Percentiles rank a stretch among this genome's conserved stretches.
Evolutionary conservation across 2,888 invertebrate genomes (phyloP).

Genomic region (Cancer borealis): DNA sequence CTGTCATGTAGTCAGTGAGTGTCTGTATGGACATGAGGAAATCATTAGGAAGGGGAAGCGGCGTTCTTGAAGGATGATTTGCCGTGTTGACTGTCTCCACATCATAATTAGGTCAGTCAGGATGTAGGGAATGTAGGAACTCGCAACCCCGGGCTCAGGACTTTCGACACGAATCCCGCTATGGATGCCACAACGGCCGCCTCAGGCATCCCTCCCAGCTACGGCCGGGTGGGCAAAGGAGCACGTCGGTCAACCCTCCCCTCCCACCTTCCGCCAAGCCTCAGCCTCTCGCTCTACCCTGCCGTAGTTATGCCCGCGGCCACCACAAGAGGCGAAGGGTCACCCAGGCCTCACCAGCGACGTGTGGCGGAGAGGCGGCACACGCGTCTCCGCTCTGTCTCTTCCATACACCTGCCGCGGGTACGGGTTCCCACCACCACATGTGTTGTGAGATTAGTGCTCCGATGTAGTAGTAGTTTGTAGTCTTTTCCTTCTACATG

Average conservation of each 20-base stretch:
- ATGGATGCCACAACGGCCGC: conserved; percentile 62
- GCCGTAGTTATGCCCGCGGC: conserved; percentile 56
- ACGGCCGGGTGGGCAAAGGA: conserved; percentile 63
- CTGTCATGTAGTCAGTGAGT: background rate
- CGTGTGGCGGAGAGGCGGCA: conserved; percentile 66
- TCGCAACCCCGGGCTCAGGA: conserved; percentile 64
- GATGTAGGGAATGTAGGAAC: conserved; percentile 44
- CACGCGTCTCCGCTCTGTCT: conserved; percentile 65
- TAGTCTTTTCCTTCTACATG: too few relatives aligned
- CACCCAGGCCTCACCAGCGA: conserved; percentile 64
- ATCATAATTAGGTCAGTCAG: background rate
- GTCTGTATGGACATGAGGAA: background rate
- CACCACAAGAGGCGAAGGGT: conserved; percentile 67
- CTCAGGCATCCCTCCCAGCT: conserved; percentile 62
- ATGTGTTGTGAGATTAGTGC: background rate
- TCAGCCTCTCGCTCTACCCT: conserved; percentile 51
- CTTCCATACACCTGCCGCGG: background rate
- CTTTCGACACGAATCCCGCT: conserved; percentile 66
- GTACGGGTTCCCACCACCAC: background rate
- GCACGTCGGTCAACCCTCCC: conserved; percentile 52
- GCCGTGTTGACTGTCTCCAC: background rate
- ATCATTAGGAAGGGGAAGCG: background rate
- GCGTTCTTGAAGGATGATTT: background rate
- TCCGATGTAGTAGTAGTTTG: background rate
- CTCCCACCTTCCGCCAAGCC: background rate